Evolutionary conservation across 1,140 invertebrate genomes (phyloP).

Genomic region (Hydropsyche tenuis): DNA sequence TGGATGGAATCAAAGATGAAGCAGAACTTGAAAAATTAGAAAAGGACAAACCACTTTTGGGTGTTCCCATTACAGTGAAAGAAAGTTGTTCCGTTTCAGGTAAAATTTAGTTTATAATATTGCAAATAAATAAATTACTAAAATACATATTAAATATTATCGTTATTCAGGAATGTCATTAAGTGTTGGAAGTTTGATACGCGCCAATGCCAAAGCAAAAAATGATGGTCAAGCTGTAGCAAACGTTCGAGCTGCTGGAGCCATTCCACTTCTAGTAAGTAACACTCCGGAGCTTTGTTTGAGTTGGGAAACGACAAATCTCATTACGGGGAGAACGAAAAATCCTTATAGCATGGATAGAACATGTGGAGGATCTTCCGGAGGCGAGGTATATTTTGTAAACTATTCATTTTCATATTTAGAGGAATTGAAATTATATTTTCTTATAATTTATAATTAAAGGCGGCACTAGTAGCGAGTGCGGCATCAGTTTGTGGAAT

Average conservation of each 20-base stretch:
- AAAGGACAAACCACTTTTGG: conserved; percentile 70
- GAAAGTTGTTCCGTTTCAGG: conserved; percentile 74
- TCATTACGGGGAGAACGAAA: conserved; percentile 72
- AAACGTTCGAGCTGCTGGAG: conserved; percentile 70
- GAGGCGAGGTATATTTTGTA: conserved; percentile 77
- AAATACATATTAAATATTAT: not conserved
- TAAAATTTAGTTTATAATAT: conserved; percentile 51
- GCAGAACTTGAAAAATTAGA: conserved; percentile 54
- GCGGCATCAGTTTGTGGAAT: conserved; percentile 81
- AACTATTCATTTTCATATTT: conserved; percentile 7
- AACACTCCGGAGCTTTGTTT: conserved; percentile 83
- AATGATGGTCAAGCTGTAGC: conserved; percentile 69
- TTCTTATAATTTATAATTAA: conserved; percentile 11
- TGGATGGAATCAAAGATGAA: conserved; percentile 56
- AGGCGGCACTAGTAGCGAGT: conserved; percentile 72
- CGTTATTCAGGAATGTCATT: conserved; percentile 66
- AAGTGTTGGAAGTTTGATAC: conserved; percentile 67
- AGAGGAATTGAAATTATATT: not conserved
- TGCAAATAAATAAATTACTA: conserved; percentile 19
- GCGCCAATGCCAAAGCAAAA: conserved; percentile 64
- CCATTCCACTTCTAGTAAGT: conserved; percentile 80
- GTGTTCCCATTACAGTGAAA: conserved; percentile 81
- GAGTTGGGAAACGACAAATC: conserved; percentile 76
- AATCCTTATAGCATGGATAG: conserved; percentile 79
- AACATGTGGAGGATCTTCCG: conserved; percentile 77